Evolutionary conservation across 2,797 vertebrate genomes (phyloP).

Genomic region (Coccyzus lansbergi): DNA sequence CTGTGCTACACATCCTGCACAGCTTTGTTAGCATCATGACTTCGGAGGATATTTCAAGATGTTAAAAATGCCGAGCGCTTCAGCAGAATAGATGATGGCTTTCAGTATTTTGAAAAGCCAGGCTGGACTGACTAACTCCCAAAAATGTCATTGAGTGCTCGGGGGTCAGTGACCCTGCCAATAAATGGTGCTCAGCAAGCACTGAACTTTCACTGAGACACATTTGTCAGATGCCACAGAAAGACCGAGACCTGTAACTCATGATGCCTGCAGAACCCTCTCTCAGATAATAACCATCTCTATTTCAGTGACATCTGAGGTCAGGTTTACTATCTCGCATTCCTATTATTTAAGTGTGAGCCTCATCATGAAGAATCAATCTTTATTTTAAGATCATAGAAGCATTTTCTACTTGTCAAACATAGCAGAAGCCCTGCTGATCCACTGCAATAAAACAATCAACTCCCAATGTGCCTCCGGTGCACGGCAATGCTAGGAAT

Average conservation of each 20-base stretch:
- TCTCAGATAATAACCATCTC: background rate
- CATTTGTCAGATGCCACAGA: background rate
- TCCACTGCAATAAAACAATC: conserved; percentile 60
- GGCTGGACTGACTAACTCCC: background rate
- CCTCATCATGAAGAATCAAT: background rate
- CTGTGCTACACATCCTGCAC: fast-evolving
- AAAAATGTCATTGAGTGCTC: background rate
- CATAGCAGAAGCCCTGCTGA: background rate
- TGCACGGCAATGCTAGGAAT: background rate
- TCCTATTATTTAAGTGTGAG: background rate
- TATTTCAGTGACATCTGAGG: background rate
- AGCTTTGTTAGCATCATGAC: fast-evolving
- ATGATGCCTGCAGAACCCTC: background rate
- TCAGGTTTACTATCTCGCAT: background rate
- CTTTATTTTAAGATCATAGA: conserved; percentile 48
- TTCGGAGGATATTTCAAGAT: fast-evolving
- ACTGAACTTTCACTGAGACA: background rate
- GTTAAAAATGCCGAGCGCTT: background rate
- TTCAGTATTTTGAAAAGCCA: background rate
- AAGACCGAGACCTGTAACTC: background rate
- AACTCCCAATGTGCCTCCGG: background rate
- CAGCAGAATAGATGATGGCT: background rate
- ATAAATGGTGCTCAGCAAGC: background rate
- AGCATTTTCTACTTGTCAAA: conserved; percentile 51
- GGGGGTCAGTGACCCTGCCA: conserved; percentile 1